Conservation (phyloP, 2,113 vertebrate genomes). For the Carassius gibelio region DNA sequence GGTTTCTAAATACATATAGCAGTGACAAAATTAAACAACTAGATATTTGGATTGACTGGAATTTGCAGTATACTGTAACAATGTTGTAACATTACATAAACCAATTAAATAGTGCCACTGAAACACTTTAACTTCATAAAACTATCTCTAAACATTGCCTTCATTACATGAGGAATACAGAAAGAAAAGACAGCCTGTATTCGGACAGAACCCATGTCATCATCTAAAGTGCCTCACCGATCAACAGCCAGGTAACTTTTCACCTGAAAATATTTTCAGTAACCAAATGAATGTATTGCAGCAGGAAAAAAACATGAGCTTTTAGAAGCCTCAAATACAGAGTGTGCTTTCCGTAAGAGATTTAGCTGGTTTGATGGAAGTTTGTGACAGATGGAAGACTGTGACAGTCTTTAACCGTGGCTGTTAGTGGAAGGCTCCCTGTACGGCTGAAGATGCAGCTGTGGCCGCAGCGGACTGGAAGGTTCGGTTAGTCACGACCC, state of each 20-base stretch:
- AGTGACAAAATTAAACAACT: not conserved
- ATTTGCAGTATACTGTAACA: not conserved
- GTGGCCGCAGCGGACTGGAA: constrained; percentile 82
- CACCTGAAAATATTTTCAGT: not conserved
- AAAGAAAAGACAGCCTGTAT: not conserved
- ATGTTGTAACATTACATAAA: not conserved
- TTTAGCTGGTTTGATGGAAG: not conserved
- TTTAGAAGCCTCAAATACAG: not conserved
- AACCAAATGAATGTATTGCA: not conserved
- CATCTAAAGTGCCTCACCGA: not conserved
- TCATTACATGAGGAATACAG: not conserved
- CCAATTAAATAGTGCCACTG: not conserved
- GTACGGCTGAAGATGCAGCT: constrained; percentile 81
- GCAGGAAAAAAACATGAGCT: not conserved
- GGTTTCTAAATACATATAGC: constrained; percentile 11
- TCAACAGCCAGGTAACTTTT: constrained; percentile 11
- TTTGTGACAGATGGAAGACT: too few relatives aligned
- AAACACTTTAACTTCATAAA: not conserved
- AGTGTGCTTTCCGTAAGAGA: not conserved
- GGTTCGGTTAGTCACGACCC: constrained; percentile 84
- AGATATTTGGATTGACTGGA: not conserved
- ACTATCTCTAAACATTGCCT: not conserved
- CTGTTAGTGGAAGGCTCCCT: constrained; percentile 75
- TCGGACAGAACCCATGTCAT: not conserved
- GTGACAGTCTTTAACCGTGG: not conserved